Evolutionary conservation across 2,113 vertebrate species (phyloP).

Genomic region (Sander lucioperca): DNA sequence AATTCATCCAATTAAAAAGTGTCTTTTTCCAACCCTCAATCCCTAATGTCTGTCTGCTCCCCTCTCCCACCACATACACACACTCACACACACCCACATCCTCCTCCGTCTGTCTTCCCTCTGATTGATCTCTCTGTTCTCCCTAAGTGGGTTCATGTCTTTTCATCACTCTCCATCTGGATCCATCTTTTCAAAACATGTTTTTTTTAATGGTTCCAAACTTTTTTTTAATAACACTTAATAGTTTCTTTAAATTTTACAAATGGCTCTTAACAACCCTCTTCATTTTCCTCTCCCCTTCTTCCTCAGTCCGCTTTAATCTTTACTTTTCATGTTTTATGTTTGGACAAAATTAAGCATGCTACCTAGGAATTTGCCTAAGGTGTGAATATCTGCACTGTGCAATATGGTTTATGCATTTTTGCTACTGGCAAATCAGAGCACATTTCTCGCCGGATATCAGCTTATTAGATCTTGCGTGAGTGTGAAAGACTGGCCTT

Average conservation of each 20-base stretch:
- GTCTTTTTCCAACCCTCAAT: constrained; percentile 55
- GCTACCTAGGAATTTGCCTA: constrained; percentile 72
- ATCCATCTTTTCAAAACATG: constrained; percentile 67
- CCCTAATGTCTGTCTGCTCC: constrained; percentile 43
- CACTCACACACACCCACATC: constrained; percentile 30
- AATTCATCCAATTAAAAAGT: constrained; percentile 65
- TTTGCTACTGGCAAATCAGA: constrained; percentile 68
- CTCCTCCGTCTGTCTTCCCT: constrained; percentile 69
- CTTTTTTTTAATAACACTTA: constrained; percentile 62
- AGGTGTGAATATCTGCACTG: constrained; percentile 74
- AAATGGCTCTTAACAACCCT: constrained; percentile 61
- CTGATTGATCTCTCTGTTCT: constrained; percentile 78
- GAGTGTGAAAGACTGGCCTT: constrained; percentile 71
- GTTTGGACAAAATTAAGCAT: constrained; percentile 67
- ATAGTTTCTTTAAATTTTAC: constrained; percentile 69
- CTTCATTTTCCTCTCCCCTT: constrained; percentile 6
- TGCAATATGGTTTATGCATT: constrained; percentile 76
- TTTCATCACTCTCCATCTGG: constrained; percentile 81
- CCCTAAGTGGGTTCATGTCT: constrained; percentile 77
- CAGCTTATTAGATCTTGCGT: constrained; percentile 77
- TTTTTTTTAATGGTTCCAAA: constrained; percentile 68
- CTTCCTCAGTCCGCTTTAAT: constrained; percentile 50
- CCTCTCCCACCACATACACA: not conserved
- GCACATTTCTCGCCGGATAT: constrained; percentile 71
- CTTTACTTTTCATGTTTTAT: constrained; percentile 48